phyloP scores from a whole-genome alignment of 2,888 invertebrate genomes.

The Portevinia maculata region DNA sequence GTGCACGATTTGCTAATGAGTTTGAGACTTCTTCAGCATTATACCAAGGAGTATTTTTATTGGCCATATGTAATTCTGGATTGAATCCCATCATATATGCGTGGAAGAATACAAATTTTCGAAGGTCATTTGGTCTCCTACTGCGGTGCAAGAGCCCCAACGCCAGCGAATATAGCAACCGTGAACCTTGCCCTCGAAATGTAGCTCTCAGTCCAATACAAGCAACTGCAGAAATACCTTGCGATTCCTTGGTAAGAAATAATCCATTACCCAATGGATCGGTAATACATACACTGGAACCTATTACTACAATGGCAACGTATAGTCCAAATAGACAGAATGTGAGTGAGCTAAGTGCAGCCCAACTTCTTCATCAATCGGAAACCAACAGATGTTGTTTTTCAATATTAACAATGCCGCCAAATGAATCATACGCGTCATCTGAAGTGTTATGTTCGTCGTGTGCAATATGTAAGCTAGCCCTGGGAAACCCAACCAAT shows the following conservation, averaged over 20 bases:
- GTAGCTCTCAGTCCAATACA: neutral
- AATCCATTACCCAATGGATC: neutral
- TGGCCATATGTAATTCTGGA: slow-evolving; percentile 91
- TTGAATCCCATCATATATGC: slow-evolving; percentile 93
- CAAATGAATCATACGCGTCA: slow-evolving; percentile 34
- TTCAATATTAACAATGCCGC: slow-evolving; percentile 1
- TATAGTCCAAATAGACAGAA: slow-evolving; percentile 1
- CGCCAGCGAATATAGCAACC: slow-evolving; percentile 72
- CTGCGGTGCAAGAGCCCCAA: slow-evolving; percentile 87
- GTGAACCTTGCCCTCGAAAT: slow-evolving; percentile 33
- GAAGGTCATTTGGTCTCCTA: slow-evolving; percentile 88
- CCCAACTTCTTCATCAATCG: slow-evolving; percentile 14
- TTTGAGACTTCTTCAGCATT: slow-evolving; percentile 84
- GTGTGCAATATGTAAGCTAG: slow-evolving; percentile 44
- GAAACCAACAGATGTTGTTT: slow-evolving; percentile 23
- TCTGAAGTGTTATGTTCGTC: slow-evolving; percentile 41
- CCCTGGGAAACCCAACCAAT: slow-evolving; percentile 20
- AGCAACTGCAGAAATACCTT: neutral
- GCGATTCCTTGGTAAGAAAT: neutral
- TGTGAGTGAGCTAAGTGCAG: slow-evolving; percentile 26
- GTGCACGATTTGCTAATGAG: slow-evolving; percentile 85
- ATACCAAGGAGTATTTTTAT: slow-evolving; percentile 87
- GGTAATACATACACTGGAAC: neutral
- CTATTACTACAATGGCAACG: neutral
- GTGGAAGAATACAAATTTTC: slow-evolving; percentile 92